Evolutionary conservation across 2,797 vertebrate genomes (phyloP).

Genomic region (Adelosebastes latens): DNA sequence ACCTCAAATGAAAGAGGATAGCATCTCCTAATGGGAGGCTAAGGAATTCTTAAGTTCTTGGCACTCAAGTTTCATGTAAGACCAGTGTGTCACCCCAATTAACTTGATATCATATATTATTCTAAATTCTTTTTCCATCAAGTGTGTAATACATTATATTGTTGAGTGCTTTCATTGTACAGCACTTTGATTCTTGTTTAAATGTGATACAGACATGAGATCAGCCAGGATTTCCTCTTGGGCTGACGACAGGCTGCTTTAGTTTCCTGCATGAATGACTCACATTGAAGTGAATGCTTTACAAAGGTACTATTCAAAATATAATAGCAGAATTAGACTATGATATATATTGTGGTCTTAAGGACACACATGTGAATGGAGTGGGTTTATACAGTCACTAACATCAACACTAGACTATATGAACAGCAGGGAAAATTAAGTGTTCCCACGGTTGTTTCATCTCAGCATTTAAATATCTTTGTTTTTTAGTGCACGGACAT

Average conservation of each 20-base stretch:
- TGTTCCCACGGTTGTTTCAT: background rate
- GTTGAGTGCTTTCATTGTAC: background rate
- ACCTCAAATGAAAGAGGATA: background rate
- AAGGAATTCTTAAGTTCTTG: background rate
- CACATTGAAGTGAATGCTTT: conserved; percentile 16
- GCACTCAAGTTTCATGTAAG: background rate
- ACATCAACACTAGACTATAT: background rate
- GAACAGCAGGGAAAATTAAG: background rate
- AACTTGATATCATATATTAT: background rate
- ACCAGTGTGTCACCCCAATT: background rate
- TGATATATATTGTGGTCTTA: background rate
- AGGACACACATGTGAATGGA: background rate
- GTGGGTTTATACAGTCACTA: background rate
- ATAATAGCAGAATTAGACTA: background rate
- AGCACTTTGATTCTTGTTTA: conserved; percentile 15
- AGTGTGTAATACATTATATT: background rate
- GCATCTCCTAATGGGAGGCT: too few relatives aligned
- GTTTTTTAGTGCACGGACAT: background rate
- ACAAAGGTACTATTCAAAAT: background rate
- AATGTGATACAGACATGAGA: conserved; percentile 45
- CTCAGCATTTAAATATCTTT: background rate
- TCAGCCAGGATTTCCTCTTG: conserved; percentile 50
- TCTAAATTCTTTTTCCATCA: background rate
- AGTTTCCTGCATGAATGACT: conserved; percentile 45
- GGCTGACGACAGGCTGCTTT: conserved; percentile 17